phyloP scores from a whole-genome alignment of 2,113 vertebrate genomes.

The Rafetus swinhoei region DNA sequence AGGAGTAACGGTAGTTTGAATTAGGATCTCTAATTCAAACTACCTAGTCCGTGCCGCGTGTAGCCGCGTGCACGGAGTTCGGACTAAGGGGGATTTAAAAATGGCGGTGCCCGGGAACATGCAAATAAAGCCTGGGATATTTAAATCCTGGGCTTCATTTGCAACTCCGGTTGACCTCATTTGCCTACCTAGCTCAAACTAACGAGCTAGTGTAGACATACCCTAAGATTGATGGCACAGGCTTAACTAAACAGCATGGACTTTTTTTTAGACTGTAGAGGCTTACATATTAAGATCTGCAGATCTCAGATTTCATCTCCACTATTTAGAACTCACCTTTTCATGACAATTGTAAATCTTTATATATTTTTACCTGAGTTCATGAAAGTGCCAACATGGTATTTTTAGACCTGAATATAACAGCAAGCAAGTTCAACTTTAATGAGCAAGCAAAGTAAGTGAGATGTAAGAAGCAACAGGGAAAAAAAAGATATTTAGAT shows the following conservation, averaged over 20 bases:
- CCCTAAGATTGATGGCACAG: not conserved
- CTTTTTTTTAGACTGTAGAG: not conserved
- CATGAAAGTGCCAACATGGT: conserved; percentile 38
- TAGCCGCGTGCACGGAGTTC: too few species aligned
- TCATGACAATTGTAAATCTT: not conserved
- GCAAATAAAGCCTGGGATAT: too few species aligned
- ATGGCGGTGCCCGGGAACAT: too few species aligned
- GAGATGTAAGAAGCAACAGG: conserved; percentile 11
- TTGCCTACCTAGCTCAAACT: too few species aligned
- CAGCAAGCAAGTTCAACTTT: conserved; percentile 46
- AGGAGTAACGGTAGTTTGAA: too few species aligned
- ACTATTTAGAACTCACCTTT: not conserved
- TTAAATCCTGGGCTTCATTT: too few species aligned
- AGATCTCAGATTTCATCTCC: not conserved
- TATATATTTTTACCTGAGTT: conserved; percentile 40
- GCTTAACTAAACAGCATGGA: not conserved
- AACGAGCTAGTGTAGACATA: too few species aligned
- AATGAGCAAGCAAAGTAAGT: conserved; percentile 36
- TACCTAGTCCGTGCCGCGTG: too few species aligned
- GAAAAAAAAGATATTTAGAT: not conserved
- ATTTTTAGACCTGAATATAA: conserved; percentile 58
- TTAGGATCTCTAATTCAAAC: too few species aligned
- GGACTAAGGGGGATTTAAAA: too few species aligned
- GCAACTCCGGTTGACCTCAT: too few species aligned
- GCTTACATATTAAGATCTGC: not conserved